These are phyloP conservation scores for Premnoplex brunnescens DNA, from an alignment of 2,797 vertebrate genomes.

Conservation along the genomic window DNA sequence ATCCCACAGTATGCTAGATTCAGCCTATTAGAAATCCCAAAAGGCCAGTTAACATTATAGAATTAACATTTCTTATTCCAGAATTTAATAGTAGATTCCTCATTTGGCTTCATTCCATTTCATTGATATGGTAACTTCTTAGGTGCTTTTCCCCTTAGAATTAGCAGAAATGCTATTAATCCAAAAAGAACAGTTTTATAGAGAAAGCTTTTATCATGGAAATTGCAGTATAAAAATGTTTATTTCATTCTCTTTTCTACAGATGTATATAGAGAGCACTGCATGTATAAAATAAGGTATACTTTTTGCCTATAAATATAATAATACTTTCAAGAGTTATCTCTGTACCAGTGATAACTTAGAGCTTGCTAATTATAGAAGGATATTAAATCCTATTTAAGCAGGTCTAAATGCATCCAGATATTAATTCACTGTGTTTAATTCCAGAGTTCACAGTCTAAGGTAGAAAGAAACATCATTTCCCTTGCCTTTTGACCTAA, in stretches of 20 bases:
- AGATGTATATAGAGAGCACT: background rate
- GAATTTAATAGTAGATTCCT: conserved; percentile 25
- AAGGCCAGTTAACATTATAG: conserved; percentile 22
- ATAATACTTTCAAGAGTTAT: background rate
- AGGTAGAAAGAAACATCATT: background rate
- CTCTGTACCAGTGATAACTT: background rate
- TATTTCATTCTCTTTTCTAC: background rate
- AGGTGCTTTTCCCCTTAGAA: background rate
- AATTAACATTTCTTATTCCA: conserved; percentile 17
- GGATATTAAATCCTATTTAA: background rate
- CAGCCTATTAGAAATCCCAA: conserved; percentile 34
- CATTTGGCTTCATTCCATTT: background rate
- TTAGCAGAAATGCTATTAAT: background rate
- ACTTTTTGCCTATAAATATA: background rate
- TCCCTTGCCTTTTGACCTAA: background rate
- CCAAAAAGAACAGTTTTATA: background rate
- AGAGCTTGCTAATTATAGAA: background rate
- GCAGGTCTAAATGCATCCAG: background rate
- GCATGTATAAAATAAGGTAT: background rate
- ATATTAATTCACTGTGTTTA: background rate
- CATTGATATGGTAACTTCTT: background rate
- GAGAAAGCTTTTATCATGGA: background rate
- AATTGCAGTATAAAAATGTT: background rate
- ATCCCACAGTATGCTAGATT: conserved; percentile 10
- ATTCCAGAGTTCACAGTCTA: background rate